phyloP scores from a whole-genome alignment of 2,113 vertebrate species.

The Ondatra zibethicus region DNA sequence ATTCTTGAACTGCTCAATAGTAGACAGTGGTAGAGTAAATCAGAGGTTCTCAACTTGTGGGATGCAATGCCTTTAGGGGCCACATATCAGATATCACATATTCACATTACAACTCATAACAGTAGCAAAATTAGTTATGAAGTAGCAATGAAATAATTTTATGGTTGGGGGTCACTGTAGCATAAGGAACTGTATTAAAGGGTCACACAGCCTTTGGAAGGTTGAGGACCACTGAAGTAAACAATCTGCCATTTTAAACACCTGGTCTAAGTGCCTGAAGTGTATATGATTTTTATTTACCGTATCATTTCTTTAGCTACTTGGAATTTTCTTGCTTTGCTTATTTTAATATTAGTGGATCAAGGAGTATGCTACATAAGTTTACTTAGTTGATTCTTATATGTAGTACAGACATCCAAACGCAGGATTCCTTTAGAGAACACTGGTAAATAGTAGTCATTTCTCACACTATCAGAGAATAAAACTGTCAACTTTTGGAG shows the following conservation, averaged over 20 bases:
- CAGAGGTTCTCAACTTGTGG: neutral
- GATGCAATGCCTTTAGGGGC: neutral
- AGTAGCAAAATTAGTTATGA: neutral
- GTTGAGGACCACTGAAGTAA: neutral
- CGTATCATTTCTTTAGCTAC: conserved; percentile 17
- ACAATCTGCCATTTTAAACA: neutral
- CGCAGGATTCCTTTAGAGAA: conserved; percentile 22
- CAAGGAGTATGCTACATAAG: neutral
- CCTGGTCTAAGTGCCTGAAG: neutral
- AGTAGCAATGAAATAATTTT: neutral
- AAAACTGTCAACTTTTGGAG: conserved; percentile 23
- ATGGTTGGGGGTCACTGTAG: neutral
- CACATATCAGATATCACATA: neutral
- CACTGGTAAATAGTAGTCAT: neutral
- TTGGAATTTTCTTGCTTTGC: conserved; percentile 9
- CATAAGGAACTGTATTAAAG: neutral
- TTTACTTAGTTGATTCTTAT: conserved; percentile 28
- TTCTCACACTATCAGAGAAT: neutral
- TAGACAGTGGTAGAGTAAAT: neutral
- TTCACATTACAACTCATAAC: neutral
- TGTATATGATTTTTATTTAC: conserved; percentile 6
- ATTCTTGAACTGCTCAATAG: neutral
- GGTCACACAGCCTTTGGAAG: neutral
- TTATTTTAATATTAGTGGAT: neutral
- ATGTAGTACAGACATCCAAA: conserved; percentile 5